phyloP scores from a whole-genome alignment of 35 echinoderm and acorn worm species.

The Heliocidaris tuberculata region DNA sequence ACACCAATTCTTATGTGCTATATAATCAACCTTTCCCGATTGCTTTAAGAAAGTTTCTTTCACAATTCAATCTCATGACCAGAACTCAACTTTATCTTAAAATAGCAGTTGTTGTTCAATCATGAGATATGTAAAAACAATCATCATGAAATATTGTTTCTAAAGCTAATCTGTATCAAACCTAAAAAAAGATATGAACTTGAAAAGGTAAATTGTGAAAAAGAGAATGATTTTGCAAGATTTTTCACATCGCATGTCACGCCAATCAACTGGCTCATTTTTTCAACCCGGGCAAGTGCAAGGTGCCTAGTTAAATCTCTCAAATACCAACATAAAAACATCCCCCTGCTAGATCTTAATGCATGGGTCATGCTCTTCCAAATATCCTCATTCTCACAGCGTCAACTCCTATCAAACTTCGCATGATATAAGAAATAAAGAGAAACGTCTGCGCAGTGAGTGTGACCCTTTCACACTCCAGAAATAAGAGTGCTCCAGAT shows the following conservation, averaged over 20 bases:
- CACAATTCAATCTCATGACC: too few species aligned
- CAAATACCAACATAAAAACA: conserved; percentile 18
- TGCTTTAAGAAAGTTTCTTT: too few species aligned
- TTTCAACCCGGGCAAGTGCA: not conserved
- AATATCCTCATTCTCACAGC: not conserved
- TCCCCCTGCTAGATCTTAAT: conserved; percentile 6
- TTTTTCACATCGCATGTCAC: not conserved
- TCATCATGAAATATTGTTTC: too few species aligned
- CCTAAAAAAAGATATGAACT: not conserved
- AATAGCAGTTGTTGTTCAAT: too few species aligned
- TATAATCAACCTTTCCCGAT: too few species aligned
- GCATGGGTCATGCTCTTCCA: not conserved
- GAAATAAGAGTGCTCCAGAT: not conserved
- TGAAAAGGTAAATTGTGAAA: not conserved
- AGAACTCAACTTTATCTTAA: too few species aligned
- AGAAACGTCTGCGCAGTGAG: not conserved
- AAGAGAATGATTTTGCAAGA: not conserved
- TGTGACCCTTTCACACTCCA: not conserved
- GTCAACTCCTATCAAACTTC: not conserved
- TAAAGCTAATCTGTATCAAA: too few species aligned
- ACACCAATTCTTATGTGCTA: too few species aligned
- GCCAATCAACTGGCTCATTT: not conserved
- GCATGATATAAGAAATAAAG: not conserved
- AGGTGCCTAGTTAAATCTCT: not conserved
- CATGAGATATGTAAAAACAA: too few species aligned